Conservation (phyloP, 2,797 vertebrate genomes). For the Carapus acus region DNA sequence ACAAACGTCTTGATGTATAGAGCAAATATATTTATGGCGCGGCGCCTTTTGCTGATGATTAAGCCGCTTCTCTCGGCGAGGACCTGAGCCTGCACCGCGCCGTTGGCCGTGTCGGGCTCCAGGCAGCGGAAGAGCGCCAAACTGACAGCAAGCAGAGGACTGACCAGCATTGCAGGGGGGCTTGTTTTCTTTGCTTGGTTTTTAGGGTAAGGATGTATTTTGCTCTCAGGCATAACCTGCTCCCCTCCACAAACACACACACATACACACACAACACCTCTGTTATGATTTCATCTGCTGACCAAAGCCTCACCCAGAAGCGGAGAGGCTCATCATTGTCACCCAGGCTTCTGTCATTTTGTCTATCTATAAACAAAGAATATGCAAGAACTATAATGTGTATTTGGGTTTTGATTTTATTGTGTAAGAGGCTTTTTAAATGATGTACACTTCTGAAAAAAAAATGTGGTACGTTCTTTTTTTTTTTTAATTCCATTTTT, state of each 20-base stretch:
- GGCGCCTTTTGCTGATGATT: slow-evolving; percentile 64
- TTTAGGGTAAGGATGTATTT: background rate
- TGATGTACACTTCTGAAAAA: slow-evolving; percentile 71
- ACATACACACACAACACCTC: too few species aligned
- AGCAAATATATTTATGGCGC: slow-evolving; percentile 69
- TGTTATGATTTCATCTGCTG: slow-evolving; percentile 20
- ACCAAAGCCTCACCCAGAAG: slow-evolving; percentile 42
- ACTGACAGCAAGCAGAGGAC: slow-evolving; percentile 1
- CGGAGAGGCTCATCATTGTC: slow-evolving; percentile 41
- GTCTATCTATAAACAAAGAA: slow-evolving; percentile 61
- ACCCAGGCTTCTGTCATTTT: slow-evolving; percentile 41
- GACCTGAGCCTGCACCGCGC: slow-evolving; percentile 32
- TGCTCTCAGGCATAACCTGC: slow-evolving; percentile 11
- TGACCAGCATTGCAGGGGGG: slow-evolving; percentile 15
- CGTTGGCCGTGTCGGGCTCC: slow-evolving; percentile 11
- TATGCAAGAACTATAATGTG: slow-evolving; percentile 77
- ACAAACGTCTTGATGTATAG: slow-evolving; percentile 57
- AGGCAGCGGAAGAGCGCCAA: slow-evolving; percentile 12
- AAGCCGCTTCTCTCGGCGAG: slow-evolving; percentile 46
- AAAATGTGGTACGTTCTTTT: slow-evolving; percentile 74
- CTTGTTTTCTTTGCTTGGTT: slow-evolving; percentile 21
- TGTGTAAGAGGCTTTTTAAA: slow-evolving; percentile 63
- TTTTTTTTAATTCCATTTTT: slow-evolving; percentile 62
- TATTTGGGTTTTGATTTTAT: slow-evolving; percentile 77
- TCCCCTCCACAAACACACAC: too few species aligned